A percentile compares a stretch with the other conserved stretches of the same genome.
Conservation (phyloP, 2,888 invertebrate genomes). For the Ganaspis brasiliensis region DNA sequence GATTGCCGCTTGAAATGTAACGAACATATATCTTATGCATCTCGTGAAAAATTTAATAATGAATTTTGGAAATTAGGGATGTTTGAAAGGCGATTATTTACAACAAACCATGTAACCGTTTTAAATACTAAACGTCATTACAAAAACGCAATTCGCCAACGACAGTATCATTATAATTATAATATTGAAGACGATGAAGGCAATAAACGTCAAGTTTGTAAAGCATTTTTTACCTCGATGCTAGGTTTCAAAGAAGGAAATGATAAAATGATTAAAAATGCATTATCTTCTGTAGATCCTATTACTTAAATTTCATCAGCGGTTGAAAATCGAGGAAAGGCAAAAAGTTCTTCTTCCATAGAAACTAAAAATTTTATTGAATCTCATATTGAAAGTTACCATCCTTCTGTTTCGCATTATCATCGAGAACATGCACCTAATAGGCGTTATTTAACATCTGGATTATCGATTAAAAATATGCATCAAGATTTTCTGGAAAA, state of each 20-base stretch:
- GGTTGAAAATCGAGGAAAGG: neutral
- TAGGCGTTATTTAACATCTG: neutral
- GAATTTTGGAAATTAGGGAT: neutral
- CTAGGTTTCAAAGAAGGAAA: neutral
- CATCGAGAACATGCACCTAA: neutral
- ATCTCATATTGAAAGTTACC: neutral
- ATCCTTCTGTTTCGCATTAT: slow-evolving; percentile 10
- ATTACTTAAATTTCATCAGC: neutral
- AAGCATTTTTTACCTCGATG: neutral
- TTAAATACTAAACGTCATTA: neutral
- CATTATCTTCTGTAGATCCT: neutral
- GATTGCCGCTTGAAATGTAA: slow-evolving; percentile 11
- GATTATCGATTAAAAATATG: neutral
- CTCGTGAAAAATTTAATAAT: neutral
- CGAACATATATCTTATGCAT: neutral
- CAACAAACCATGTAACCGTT: neutral
- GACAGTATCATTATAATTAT: neutral
- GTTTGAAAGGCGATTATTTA: slow-evolving; percentile 2
- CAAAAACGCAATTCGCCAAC: neutral
- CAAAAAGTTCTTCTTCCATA: neutral
- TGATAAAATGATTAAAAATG: slow-evolving; percentile 3
- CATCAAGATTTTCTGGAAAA: neutral
- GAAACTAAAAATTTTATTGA: neutral
- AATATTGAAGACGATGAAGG: neutral
- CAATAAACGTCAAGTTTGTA: neutral